Conservation (phyloP, 2,888 invertebrate genomes). For the Sclerodermus sp. region DNA sequence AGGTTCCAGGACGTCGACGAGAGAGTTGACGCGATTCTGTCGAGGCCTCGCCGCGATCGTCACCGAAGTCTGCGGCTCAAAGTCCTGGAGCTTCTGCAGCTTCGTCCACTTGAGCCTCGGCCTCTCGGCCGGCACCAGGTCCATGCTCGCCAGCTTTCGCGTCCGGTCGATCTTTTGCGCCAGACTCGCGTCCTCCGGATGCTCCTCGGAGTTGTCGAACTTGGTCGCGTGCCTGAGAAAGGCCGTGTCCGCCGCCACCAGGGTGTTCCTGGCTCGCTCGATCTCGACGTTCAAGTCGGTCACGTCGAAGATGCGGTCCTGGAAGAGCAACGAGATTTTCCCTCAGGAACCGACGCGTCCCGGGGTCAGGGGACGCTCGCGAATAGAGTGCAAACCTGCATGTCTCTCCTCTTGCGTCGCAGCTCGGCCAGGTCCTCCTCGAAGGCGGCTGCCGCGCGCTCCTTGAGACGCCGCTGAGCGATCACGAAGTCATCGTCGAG, state of each 20-base stretch:
- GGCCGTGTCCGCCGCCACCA: slow-evolving; percentile 44
- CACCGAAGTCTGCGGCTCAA: slow-evolving; percentile 18
- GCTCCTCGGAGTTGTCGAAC: slow-evolving; percentile 43
- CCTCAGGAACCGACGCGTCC: background rate
- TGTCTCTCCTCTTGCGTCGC: slow-evolving; percentile 49
- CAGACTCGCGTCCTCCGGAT: slow-evolving; percentile 29
- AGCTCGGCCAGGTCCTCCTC: slow-evolving; percentile 52
- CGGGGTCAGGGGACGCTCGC: too few species aligned
- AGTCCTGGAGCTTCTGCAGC: slow-evolving; percentile 26
- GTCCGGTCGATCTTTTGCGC: slow-evolving; percentile 37
- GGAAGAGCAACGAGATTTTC: background rate
- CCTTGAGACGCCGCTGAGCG: slow-evolving; percentile 45
- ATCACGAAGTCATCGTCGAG: slow-evolving; percentile 44
- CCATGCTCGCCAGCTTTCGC: slow-evolving; percentile 33
- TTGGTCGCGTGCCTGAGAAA: slow-evolving; percentile 50
- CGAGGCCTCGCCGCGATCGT: slow-evolving; percentile 10
- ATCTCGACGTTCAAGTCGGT: slow-evolving; percentile 53
- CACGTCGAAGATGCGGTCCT: slow-evolving; percentile 54
- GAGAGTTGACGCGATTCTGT: slow-evolving; percentile 35
- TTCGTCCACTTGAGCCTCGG: slow-evolving; percentile 39
- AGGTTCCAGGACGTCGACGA: slow-evolving; percentile 33
- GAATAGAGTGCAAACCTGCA: slow-evolving; percentile 53
- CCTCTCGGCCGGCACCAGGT: slow-evolving; percentile 23
- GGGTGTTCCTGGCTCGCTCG: slow-evolving; percentile 44
- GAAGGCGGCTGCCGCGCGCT: slow-evolving; percentile 51